phyloP scores from a whole-genome alignment of 2,797 vertebrate species.

The Neopelma chrysocephalum region DNA sequence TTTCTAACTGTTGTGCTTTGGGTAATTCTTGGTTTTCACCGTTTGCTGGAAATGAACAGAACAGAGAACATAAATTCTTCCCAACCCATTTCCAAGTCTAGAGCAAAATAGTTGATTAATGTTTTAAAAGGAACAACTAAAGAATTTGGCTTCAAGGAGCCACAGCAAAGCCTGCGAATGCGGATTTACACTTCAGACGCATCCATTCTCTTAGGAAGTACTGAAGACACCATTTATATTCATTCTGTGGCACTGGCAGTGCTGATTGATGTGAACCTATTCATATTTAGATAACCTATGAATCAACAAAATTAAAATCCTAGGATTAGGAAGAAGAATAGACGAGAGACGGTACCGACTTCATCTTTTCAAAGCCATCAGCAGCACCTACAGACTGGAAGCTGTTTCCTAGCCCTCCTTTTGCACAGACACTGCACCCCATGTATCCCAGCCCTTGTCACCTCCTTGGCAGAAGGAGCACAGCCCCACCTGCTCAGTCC shows the following conservation, averaged over 20 bases:
- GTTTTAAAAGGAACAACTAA: neutral
- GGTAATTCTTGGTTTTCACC: neutral
- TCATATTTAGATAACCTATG: neutral
- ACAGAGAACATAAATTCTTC: neutral
- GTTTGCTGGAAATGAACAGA: neutral
- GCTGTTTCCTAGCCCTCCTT: neutral
- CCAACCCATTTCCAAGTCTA: neutral
- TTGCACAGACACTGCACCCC: fast-evolving
- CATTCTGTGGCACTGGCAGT: neutral
- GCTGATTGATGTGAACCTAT: neutral
- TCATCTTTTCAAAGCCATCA: neutral
- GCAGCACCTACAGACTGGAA: fast-evolving
- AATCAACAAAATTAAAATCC: neutral
- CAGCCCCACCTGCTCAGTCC: neutral
- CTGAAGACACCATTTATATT: neutral
- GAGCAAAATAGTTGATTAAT: neutral
- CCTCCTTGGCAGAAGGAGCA: neutral
- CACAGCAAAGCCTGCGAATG: neutral
- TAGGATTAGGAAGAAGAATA: neutral
- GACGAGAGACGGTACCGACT: neutral
- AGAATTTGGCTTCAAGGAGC: neutral
- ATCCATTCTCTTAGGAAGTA: neutral
- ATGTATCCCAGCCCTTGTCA: fast-evolving
- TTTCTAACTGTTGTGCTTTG: neutral
- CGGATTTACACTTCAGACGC: neutral